Conservation (phyloP, 2,888 invertebrate species). For the Rhamphomyia laevipes region DNA sequence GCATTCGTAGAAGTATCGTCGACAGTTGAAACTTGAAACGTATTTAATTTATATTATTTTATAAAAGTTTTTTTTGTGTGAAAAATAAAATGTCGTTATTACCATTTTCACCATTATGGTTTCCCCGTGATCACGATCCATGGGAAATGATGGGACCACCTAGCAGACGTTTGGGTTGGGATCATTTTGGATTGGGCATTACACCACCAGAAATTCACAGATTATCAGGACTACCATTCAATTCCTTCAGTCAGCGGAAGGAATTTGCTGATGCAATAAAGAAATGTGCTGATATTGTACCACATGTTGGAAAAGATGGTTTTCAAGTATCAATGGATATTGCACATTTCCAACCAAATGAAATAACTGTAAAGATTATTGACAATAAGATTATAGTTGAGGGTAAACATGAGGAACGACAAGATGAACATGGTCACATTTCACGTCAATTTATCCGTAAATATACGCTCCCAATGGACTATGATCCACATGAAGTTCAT, state of each 20-base stretch:
- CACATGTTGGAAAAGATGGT: constrained; percentile 51
- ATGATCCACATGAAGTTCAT: constrained; percentile 58
- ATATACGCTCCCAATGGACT: constrained; percentile 49
- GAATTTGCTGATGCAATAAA: too few relatives aligned
- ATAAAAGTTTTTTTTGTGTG: too few relatives aligned
- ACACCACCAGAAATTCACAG: not conserved
- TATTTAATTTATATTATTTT: too few relatives aligned
- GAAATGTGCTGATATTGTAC: too few relatives aligned
- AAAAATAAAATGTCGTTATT: too few relatives aligned
- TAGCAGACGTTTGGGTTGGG: not conserved
- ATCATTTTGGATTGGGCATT: not conserved
- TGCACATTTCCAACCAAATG: constrained; percentile 58
- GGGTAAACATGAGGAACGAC: constrained; percentile 74
- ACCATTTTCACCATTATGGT: too few relatives aligned
- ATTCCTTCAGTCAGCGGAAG: too few relatives aligned
- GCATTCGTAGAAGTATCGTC: too few relatives aligned
- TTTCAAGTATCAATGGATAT: constrained; percentile 64
- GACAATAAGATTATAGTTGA: constrained; percentile 50
- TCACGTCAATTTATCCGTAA: constrained; percentile 48
- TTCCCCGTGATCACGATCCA: not conserved
- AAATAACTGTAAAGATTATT: constrained; percentile 57
- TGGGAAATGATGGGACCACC: not conserved
- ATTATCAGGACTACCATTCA: not conserved
- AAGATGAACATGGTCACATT: constrained; percentile 70
- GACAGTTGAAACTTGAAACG: too few relatives aligned